Evolutionary conservation across 2,797 vertebrate species (phyloP).

Genomic region (Sebastes nivosus): DNA sequence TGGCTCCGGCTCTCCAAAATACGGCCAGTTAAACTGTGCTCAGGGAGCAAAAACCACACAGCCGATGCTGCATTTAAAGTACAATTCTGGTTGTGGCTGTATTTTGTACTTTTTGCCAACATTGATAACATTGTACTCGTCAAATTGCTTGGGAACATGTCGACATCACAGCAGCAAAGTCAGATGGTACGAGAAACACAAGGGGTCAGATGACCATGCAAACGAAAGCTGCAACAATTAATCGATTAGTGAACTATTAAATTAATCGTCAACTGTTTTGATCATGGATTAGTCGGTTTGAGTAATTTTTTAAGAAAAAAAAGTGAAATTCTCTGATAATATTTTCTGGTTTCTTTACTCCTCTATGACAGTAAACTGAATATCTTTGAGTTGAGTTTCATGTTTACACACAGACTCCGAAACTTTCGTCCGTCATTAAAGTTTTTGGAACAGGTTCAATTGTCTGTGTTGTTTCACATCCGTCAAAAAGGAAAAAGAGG

Average conservation of each 20-base stretch:
- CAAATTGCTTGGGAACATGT: background rate
- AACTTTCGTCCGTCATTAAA: no score
- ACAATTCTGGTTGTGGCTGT: background rate
- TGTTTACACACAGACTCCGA: no score
- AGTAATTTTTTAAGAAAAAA: no score
- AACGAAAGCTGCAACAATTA: accelerated
- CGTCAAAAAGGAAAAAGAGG: no score
- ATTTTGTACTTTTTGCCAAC: background rate
- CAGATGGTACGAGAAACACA: background rate
- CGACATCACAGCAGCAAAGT: background rate
- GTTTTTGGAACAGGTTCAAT: accelerated
- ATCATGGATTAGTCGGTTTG: accelerated
- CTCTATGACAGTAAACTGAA: no score
- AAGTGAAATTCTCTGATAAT: no score
- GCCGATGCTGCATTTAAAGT: conserved; percentile 23
- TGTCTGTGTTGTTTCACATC: no score
- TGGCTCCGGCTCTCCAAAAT: conserved; percentile 53
- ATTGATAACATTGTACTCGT: background rate
- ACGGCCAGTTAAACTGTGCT: conserved; percentile 43
- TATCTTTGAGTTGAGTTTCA: no score
- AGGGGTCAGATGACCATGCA: background rate
- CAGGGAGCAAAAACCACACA: conserved; percentile 31
- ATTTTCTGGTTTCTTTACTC: no score
- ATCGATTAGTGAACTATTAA: no score
- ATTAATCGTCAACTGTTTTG: no score